phyloP scores from a whole-genome alignment of 2,113 vertebrate species.

The Burhinus oedicnemus region DNA sequence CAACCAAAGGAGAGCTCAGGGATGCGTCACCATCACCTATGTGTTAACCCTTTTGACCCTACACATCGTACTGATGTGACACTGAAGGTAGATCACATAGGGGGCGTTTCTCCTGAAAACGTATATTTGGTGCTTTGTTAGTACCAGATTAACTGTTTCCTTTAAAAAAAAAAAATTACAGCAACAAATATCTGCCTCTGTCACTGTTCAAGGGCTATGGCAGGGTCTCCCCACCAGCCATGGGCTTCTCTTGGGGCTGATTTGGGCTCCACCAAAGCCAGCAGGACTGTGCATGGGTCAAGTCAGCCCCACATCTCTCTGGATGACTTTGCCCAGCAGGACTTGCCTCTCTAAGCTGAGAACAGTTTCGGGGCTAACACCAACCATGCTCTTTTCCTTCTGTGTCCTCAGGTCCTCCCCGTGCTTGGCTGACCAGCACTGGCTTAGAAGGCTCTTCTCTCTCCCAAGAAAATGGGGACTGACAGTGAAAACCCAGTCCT shows the following conservation, averaged over 20 bases:
- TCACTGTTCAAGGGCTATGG: background rate
- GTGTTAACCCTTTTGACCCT: background rate
- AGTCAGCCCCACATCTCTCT: background rate
- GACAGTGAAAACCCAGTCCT: constrained; percentile 69
- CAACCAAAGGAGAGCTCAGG: background rate
- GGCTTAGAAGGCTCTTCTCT: background rate
- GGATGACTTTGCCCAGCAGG: background rate
- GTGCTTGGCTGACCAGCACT: background rate
- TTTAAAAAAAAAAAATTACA: background rate
- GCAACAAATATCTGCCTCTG: background rate
- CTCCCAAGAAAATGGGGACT: constrained; percentile 72
- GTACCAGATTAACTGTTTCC: background rate
- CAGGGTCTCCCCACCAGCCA: background rate
- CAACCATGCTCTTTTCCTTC: background rate
- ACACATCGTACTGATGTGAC: background rate
- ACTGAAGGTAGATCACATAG: background rate
- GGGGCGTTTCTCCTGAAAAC: background rate
- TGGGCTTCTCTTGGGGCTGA: background rate
- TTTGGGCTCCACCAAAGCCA: background rate
- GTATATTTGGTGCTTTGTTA: background rate
- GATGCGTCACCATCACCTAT: background rate
- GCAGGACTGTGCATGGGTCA: background rate
- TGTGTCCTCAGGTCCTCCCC: constrained; percentile 40
- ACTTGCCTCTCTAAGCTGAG: background rate
- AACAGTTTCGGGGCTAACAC: background rate